A percentile compares a stretch with the other conserved stretches of the same genome.
phyloP scores from a whole-genome alignment of 2,888 invertebrate species.

The Terebella lapidaria region DNA sequence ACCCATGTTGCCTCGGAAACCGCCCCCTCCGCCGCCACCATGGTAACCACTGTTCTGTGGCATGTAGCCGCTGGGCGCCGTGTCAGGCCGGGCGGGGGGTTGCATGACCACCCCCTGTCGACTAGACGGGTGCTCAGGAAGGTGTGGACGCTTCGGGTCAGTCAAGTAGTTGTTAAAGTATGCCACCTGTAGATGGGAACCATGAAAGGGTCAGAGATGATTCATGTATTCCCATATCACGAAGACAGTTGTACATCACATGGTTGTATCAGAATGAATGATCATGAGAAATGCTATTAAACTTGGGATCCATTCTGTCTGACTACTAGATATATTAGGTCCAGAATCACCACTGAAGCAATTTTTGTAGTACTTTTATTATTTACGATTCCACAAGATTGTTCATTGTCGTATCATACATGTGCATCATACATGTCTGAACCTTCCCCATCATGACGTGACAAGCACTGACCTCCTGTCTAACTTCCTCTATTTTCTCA shows the following conservation, averaged over 20 bases:
- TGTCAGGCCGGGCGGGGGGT: constrained; percentile 19
- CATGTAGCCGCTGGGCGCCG: background rate
- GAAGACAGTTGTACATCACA: too few species aligned
- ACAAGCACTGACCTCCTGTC: constrained; percentile 71
- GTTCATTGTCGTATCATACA: too few species aligned
- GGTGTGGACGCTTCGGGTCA: constrained; percentile 89
- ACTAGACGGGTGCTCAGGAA: constrained; percentile 66
- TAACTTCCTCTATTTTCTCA: constrained; percentile 95
- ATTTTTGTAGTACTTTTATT: too few species aligned
- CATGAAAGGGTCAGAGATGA: background rate
- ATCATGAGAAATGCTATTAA: too few species aligned
- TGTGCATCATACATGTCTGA: too few species aligned
- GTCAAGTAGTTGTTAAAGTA: constrained; percentile 94
- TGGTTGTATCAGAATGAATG: too few species aligned
- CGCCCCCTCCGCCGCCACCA: constrained; percentile 7
- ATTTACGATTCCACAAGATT: too few species aligned
- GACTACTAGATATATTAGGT: too few species aligned
- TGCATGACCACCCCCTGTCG: constrained; percentile 42
- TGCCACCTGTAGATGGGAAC: constrained; percentile 63
- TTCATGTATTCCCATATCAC: too few species aligned
- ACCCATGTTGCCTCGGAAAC: constrained; percentile 1
- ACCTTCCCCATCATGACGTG: too few species aligned
- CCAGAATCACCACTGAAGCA: too few species aligned
- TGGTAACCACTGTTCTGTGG: constrained; percentile 4
- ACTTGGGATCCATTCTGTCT: too few species aligned